Conservation (phyloP, 2,888 invertebrate genomes). For the Drosophila falleni region DNA sequence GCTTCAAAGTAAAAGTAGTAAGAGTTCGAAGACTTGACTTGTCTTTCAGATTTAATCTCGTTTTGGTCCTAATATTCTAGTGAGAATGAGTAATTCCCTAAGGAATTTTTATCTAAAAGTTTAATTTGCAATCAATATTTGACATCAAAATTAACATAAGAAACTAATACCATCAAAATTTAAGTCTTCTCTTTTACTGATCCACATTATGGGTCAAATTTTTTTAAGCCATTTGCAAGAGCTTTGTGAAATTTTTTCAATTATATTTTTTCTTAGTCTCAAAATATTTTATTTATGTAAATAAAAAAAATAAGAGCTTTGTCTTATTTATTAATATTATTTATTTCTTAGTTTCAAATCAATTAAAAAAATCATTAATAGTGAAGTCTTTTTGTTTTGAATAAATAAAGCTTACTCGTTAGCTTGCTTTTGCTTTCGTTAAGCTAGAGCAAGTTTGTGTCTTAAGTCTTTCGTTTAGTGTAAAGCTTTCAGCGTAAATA, state of each 20-base stretch:
- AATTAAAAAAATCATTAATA: background rate
- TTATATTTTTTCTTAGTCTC: no score
- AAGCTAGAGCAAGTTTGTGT: constrained; percentile 60
- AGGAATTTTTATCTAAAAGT: background rate
- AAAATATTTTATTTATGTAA: no score
- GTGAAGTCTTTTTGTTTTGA: background rate
- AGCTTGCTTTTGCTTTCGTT: constrained; percentile 29
- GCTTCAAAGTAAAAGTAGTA: background rate
- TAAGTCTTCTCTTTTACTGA: background rate
- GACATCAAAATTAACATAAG: background rate
- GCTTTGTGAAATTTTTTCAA: background rate
- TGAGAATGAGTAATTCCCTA: background rate
- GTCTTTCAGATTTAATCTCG: background rate
- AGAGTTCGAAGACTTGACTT: background rate
- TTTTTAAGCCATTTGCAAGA: background rate
- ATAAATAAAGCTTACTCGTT: constrained; percentile 22
- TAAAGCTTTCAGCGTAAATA: background rate
- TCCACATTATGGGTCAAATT: background rate
- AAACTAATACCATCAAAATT: background rate
- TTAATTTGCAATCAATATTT: background rate
- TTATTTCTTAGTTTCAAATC: background rate
- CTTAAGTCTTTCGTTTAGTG: constrained; percentile 63
- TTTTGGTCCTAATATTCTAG: background rate
- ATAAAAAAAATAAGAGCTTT: no score
- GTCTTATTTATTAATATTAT: no score